Conservation (phyloP, 1,140 invertebrate species). For the Heliconius nattereri region DNA sequence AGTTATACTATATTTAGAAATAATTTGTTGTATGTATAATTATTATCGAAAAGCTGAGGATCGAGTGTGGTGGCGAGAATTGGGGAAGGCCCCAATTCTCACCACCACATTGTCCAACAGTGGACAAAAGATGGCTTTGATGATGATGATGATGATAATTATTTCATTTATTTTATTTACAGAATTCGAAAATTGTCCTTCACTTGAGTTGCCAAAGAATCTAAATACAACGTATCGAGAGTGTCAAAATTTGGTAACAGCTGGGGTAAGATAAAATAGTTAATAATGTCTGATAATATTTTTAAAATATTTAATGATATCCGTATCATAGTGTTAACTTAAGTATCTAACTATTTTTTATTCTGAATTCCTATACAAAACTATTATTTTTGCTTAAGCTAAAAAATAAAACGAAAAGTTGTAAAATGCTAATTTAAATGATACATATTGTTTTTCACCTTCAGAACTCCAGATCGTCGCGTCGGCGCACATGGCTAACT, state of each 20-base stretch:
- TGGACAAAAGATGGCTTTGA: too few relatives aligned
- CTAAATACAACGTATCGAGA: conserved; percentile 55
- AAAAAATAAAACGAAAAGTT: not conserved
- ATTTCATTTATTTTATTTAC: conserved; percentile 41
- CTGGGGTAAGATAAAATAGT: conserved; percentile 49
- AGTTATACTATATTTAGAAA: not conserved
- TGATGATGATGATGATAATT: too few relatives aligned
- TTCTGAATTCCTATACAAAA: not conserved
- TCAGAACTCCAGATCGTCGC: conserved; percentile 54
- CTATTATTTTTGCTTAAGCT: not conserved
- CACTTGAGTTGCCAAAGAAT: conserved; percentile 42
- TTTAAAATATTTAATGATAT: too few relatives aligned
- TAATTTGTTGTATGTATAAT: not conserved
- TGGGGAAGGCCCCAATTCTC: too few relatives aligned
- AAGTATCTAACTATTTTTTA: too few relatives aligned
- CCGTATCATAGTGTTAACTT: too few relatives aligned
- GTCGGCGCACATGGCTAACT: conserved; percentile 75
- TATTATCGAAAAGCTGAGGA: too few relatives aligned
- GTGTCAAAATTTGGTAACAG: conserved; percentile 52
- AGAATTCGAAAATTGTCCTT: conserved; percentile 64
- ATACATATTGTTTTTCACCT: conserved; percentile 52
- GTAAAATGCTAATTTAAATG: not conserved
- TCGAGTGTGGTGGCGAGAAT: too few relatives aligned
- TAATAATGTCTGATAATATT: not conserved
- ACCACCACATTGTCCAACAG: too few relatives aligned